Base-by-base conservation (phyloP, 2,797 vertebrate species). In the Falco peregrinus region DNA sequence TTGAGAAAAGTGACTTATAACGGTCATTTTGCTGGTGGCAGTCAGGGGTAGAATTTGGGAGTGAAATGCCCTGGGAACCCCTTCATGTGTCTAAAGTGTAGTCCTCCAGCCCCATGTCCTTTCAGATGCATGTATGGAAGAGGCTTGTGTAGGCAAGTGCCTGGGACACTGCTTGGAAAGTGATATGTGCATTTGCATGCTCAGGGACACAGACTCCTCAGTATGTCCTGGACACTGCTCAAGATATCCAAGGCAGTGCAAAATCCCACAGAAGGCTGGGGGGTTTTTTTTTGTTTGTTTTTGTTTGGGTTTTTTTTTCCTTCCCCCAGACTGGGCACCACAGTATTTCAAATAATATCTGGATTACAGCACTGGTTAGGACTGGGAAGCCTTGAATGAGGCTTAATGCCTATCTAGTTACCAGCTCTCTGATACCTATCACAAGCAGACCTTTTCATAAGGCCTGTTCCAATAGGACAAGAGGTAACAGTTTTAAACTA, bases 241-340 rank as follows among this genome's bases (percentile, higher is more conserved):
- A 79, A 59, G 43, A 69, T 61, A 57, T n/a, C 10, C 61, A 67
- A 78, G 47, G 9, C 16, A 68, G 7, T 35, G 19, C 8, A 87
- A 90, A 84, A 76, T 13, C 4, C 16, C 24, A 10, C 29, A 57
- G 37, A 73, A 84, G 2, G 3, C 6, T 63, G 5, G 28, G 39
- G 12, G 1, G 10, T 3, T 33, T 12, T 25, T 33, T 12, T 25
- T 11, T 19, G 47, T 43, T 28, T 60, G 35, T 31, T 17, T 60
- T 22, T 21, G 6, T 41, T 63, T 41, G 29, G 8, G 8, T 35
- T 21, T 28, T 20, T 43, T 15, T n/a, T 39, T 26, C 16, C 10
- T 26, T 6, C 0, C 2, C 1, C 2, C 16, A 50, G 16, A 31
- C 6, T 29, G 9, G 4, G 3, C 2, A 37, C 16, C 11, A 18